Percentiles rank a stretch among this genome's conserved stretches.
Conservation (phyloP, 2,113 vertebrate species). For the Phylloscopus whistleri region DNA sequence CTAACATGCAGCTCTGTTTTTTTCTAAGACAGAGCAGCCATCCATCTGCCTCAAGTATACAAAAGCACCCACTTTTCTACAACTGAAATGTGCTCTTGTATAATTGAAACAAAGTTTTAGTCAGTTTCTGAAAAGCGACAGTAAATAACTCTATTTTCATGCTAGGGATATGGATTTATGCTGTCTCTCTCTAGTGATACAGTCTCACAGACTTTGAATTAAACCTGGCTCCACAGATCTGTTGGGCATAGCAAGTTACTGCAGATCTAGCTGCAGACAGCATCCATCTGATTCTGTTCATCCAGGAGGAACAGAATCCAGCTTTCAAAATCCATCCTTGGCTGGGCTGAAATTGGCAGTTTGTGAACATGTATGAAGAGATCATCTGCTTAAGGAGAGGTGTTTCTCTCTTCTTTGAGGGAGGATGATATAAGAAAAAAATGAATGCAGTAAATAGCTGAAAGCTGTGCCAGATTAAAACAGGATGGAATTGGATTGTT, state of each 20-base stretch:
- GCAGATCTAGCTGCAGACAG: not conserved
- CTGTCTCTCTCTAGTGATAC: not conserved
- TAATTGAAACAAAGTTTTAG: constrained; percentile 4
- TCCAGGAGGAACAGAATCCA: not conserved
- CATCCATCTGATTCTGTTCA: constrained; percentile 15
- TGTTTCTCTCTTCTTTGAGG: constrained; percentile 14
- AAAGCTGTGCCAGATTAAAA: not conserved
- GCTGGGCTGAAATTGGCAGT: constrained; percentile 15
- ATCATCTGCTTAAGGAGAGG: constrained; percentile 3
- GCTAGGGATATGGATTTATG: not conserved
- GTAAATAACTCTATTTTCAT: constrained; percentile 26
- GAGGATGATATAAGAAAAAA: not conserved
- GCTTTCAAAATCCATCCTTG: not conserved
- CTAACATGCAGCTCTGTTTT: not conserved
- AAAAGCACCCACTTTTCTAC: not conserved
- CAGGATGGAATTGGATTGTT: not conserved
- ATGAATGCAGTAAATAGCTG: not conserved
- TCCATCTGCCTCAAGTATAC: not conserved
- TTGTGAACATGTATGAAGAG: not conserved
- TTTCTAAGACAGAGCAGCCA: not conserved
- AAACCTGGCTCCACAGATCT: constrained; percentile 17
- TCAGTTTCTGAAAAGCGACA: not conserved
- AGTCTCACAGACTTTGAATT: constrained; percentile 9
- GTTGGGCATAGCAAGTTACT: not conserved
- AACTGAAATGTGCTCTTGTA: not conserved